Percentiles rank a stretch among this genome's conserved stretches.
phyloP scores from a whole-genome alignment of 2,888 invertebrate genomes.

The Thereva nobilitata region DNA sequence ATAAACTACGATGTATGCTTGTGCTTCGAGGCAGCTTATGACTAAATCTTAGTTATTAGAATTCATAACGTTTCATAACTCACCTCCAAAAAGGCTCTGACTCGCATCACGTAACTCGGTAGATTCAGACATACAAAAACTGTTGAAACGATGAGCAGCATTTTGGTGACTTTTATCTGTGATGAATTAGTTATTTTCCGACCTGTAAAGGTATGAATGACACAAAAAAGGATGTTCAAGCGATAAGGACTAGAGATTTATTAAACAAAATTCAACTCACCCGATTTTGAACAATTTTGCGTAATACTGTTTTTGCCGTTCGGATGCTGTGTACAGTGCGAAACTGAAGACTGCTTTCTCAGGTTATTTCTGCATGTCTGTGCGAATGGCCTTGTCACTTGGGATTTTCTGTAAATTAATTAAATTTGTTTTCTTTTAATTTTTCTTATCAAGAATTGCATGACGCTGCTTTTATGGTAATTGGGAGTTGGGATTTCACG shows the following conservation, averaged over 20 bases:
- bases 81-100: slow-evolving; percentile 66
- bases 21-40: too few species aligned
- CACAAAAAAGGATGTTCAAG: too few species aligned
- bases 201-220: slow-evolving; percentile 45
- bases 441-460: too few species aligned
- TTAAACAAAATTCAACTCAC: slow-evolving; percentile 44
- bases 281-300: slow-evolving; percentile 49
- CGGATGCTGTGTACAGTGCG: slow-evolving; percentile 48
- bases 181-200: slow-evolving; percentile 59
- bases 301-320: slow-evolving; percentile 49
- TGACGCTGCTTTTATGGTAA: too few species aligned
- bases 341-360: slow-evolving; percentile 48
- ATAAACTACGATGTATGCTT: too few species aligned
- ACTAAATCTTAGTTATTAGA: not conserved
- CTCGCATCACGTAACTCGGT: slow-evolving; percentile 73
- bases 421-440: not conserved
- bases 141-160: slow-evolving; percentile 80
- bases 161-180: slow-evolving; percentile 76
- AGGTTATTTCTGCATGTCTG: slow-evolving; percentile 49
- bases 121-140: slow-evolving; percentile 78
- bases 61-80: slow-evolving; percentile 44
- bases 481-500: too few species aligned
- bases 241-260: not conserved
- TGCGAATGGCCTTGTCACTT: slow-evolving; percentile 35
- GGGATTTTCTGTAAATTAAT: slow-evolving; percentile 34